Base-by-base conservation (phyloP, 1,140 invertebrate species). In the Papilio glaucus region DNA sequence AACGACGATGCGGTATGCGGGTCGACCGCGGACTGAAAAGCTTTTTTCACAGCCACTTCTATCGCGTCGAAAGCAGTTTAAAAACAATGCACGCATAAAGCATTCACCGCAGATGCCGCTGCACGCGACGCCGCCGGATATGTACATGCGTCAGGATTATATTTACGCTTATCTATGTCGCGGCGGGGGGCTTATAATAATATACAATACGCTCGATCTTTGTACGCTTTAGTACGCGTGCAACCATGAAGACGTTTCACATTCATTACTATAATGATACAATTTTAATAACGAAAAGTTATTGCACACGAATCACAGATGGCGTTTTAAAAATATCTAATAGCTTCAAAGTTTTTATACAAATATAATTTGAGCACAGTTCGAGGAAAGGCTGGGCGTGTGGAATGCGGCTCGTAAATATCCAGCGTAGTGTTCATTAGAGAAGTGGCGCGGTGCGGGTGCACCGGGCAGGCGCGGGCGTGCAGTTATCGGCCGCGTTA, bases 51-150 rank as follows among this genome's bases (percentile, higher is more conserved):
- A 68, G 77, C 73, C 71, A 72, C 76, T 69, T 73, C 73, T 74
- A 80, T 77, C 79, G 73, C 73, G 83, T 83, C 79, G 83, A 83
- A 80, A 83, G 77, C 76, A 71, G 67, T 82, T 83, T 70, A 79
- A 81, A 88, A 87, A 92, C 90, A 92, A 92, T 91, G 77, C 83
- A 71, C 75, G 85, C 88, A 90, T 92, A 92, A 92, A 92, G 83
- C 74, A 83, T 87, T 88, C 81, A 90, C 88, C 85, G 81, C 89
- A 91, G 81, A 86, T 78, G 72, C 71, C 76, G 74, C 72, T 76
- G 75, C 72, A 77, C 77, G 72, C 76, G 80, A 79, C 68, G 72
- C 76, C 71, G 76, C 73, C 73, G 74, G 75, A 83, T 82, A 80
- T 71, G 78, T 67, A 76, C 71, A 72, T 60, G 57, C 68, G 45